phyloP scores from a whole-genome alignment of 2,797 vertebrate genomes.

The Paguma larvata region DNA sequence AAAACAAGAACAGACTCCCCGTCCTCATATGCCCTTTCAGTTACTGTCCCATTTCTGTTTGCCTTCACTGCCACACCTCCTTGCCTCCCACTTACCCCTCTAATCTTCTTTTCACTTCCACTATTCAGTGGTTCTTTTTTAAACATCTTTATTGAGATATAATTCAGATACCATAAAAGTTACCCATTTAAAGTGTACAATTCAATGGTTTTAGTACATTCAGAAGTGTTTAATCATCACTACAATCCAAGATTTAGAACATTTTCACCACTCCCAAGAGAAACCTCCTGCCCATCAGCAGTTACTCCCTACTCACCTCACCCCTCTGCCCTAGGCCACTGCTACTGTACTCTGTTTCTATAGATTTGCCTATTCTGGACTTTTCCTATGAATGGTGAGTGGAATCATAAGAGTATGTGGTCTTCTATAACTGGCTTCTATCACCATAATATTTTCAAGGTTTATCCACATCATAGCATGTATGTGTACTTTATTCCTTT shows the following conservation, averaged over 20 bases:
- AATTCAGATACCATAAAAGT: background rate
- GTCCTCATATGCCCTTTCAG: background rate
- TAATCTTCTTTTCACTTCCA: slow-evolving; percentile 24
- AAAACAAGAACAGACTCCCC: background rate
- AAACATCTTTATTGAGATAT: background rate
- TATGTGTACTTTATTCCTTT: background rate
- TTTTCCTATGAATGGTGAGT: slow-evolving; percentile 5
- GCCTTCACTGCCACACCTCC: background rate
- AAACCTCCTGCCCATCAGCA: background rate
- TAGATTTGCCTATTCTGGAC: background rate
- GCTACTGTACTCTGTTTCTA: background rate
- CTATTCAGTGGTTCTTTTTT: background rate
- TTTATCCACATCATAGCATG: background rate
- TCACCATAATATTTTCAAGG: background rate
- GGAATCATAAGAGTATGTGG: background rate
- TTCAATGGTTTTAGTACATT: background rate
- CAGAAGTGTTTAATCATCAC: background rate
- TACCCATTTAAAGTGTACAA: background rate
- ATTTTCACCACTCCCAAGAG: background rate
- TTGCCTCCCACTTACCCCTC: background rate
- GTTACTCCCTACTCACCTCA: background rate
- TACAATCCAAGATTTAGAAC: slow-evolving; percentile 1
- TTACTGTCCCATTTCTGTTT: background rate
- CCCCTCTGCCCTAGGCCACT: background rate
- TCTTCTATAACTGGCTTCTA: slow-evolving; percentile 22